Percentiles rank a stretch among this genome's conserved stretches.
These are phyloP conservation scores for Hemichromis elongatus DNA, from an alignment of 2,113 vertebrate genomes.

Conservation along the genomic window DNA sequence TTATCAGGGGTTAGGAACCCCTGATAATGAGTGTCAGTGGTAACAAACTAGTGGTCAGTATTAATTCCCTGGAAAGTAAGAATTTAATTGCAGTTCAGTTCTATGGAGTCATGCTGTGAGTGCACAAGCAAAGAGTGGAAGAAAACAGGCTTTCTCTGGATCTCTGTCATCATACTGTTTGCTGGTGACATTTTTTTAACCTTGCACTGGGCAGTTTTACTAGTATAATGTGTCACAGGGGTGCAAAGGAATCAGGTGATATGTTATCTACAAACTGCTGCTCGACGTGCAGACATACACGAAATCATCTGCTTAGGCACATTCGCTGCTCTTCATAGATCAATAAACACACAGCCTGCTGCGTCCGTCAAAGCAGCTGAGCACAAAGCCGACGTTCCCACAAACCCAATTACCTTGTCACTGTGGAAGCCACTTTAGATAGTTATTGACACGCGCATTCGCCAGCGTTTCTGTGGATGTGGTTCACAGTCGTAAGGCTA, in stretches of 20 bases:
- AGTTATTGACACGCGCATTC: background rate
- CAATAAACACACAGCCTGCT: background rate
- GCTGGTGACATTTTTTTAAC: background rate
- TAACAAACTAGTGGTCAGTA: background rate
- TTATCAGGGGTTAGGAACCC: too few relatives aligned
- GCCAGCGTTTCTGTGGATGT: background rate
- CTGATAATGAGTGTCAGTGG: background rate
- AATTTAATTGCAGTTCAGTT: background rate
- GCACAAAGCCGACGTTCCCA: slow-evolving; percentile 9
- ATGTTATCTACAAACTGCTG: background rate
- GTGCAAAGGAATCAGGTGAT: background rate
- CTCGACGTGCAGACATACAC: background rate
- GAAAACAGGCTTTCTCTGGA: background rate
- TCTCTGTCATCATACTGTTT: background rate
- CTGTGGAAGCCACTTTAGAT: background rate
- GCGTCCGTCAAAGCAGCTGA: background rate
- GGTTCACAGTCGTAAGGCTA: background rate
- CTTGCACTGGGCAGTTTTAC: background rate
- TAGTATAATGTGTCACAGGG: background rate
- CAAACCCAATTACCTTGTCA: slow-evolving; percentile 1
- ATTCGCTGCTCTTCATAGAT: slow-evolving; percentile 3
- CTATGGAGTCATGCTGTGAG: background rate
- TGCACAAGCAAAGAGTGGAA: background rate
- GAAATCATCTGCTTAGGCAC: slow-evolving; percentile 9
- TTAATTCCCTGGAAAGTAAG: background rate